Conservation (phyloP, 2,888 invertebrate species). For the Polydrusus cervinus region DNA sequence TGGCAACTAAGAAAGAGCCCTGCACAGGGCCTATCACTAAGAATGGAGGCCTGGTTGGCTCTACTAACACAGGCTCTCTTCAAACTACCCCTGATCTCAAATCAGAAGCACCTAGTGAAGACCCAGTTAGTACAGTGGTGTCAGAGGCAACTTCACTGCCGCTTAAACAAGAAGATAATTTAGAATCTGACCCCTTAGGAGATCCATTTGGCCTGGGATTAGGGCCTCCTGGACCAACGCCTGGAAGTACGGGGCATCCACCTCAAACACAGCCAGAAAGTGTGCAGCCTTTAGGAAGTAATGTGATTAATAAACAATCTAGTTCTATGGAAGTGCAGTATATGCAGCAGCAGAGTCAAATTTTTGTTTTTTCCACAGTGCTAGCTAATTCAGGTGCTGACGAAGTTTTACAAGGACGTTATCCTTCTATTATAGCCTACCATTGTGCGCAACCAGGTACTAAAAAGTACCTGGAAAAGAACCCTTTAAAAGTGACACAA, state of each 20-base stretch:
- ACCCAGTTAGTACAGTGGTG: slow-evolving; percentile 57
- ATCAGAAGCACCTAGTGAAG: slow-evolving; percentile 63
- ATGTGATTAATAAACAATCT: slow-evolving; percentile 85
- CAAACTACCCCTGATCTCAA: slow-evolving; percentile 67
- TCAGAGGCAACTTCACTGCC: slow-evolving; percentile 61
- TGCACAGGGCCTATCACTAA: slow-evolving; percentile 67
- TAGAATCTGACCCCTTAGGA: slow-evolving; percentile 67
- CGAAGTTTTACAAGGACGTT: slow-evolving; percentile 90
- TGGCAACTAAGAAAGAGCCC: slow-evolving; percentile 68
- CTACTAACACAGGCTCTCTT: slow-evolving; percentile 70
- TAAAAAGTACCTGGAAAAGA: slow-evolving; percentile 95
- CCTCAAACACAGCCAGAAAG: slow-evolving; percentile 74
- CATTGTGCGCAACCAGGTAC: slow-evolving; percentile 97
- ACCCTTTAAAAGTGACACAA: slow-evolving; percentile 90
- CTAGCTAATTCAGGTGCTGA: slow-evolving; percentile 97
- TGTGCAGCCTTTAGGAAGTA: slow-evolving; percentile 84
- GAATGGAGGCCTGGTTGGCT: slow-evolving; percentile 71
- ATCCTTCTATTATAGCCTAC: slow-evolving; percentile 93
- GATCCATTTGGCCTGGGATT: slow-evolving; percentile 68
- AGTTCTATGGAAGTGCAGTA: slow-evolving; percentile 89
- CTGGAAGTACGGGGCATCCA: slow-evolving; percentile 59
- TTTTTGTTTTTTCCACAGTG: slow-evolving; percentile 96
- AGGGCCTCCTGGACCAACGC: slow-evolving; percentile 58
- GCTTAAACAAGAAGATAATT: slow-evolving; percentile 68
- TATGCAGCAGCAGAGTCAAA: slow-evolving; percentile 97